A percentile compares a stretch with the other conserved stretches of the same genome.
Evolutionary conservation across 2,888 invertebrate species (phyloP).

Genomic region (Gandaritis pyraliata): DNA sequence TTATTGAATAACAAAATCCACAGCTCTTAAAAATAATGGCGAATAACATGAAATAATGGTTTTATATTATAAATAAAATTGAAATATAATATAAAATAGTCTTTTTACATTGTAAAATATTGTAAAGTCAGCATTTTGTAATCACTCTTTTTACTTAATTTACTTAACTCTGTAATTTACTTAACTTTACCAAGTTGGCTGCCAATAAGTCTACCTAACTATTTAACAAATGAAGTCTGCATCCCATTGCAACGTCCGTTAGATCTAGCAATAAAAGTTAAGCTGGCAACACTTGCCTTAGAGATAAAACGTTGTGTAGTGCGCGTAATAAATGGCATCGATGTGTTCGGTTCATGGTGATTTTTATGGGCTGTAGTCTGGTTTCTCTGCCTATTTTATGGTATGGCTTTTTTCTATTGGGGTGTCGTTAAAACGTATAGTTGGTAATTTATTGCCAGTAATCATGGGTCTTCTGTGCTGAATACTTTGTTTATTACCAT

Average conservation of each 20-base stretch:
- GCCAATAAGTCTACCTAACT: background rate
- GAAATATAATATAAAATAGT: too few species aligned
- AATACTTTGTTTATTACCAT: conserved; percentile 18
- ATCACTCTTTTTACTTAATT: too few species aligned
- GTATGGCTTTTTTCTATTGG: conserved; percentile 27
- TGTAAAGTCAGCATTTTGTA: too few species aligned
- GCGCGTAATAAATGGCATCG: conserved; percentile 33
- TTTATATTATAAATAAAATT: too few species aligned
- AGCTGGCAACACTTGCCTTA: conserved; percentile 24
- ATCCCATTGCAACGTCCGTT: background rate
- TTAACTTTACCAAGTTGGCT: too few species aligned
- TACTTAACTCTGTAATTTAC: too few species aligned
- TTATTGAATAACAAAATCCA: too few species aligned
- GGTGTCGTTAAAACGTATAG: conserved; percentile 23
- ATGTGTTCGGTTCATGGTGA: conserved; percentile 41
- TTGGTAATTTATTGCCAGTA: conserved; percentile 26
- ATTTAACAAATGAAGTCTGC: background rate
- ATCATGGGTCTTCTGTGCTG: conserved; percentile 15
- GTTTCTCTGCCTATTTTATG: conserved; percentile 29
- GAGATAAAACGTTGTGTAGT: conserved; percentile 37
- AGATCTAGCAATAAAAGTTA: conserved; percentile 3
- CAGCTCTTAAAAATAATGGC: too few species aligned
- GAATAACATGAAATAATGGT: too few species aligned
- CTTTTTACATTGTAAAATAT: too few species aligned
- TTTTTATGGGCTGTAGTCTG: conserved; percentile 42